Evolutionary conservation across 2,888 invertebrate species (phyloP).

Genomic region (Helicoverpa assulta): DNA sequence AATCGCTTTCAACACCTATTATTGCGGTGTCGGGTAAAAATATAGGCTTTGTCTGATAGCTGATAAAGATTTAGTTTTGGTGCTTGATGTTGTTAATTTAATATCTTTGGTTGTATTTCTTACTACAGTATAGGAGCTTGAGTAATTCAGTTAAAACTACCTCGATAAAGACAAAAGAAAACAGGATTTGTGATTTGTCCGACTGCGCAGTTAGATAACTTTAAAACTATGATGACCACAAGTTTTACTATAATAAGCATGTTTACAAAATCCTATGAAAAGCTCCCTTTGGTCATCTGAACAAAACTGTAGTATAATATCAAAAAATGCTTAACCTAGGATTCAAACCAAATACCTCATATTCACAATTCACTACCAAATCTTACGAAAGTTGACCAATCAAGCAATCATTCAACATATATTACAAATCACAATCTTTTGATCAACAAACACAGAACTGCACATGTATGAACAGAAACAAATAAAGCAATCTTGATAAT

Average conservation of each 20-base stretch:
- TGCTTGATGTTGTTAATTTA: conserved; percentile 38
- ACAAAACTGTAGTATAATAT: not conserved
- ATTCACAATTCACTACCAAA: not conserved
- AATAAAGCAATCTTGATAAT: conserved; percentile 59
- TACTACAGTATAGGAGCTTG: too few species aligned
- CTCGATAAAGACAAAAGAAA: too few species aligned
- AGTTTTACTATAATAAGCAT: not conserved
- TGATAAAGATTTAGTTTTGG: conserved; percentile 36
- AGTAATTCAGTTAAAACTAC: too few species aligned
- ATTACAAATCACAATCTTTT: conserved; percentile 48
- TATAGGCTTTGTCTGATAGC: conserved; percentile 48
- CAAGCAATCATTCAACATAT: conserved; percentile 11
- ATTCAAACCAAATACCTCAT: not conserved
- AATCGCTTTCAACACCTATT: conserved; percentile 62
- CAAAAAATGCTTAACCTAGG: not conserved
- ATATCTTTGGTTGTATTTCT: not conserved
- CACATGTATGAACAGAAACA: conserved; percentile 53
- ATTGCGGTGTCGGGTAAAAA: conserved; percentile 60
- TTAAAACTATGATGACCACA: too few species aligned
- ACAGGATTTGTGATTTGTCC: too few species aligned
- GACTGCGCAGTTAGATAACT: too few species aligned
- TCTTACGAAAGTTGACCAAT: not conserved
- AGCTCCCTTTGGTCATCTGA: not conserved
- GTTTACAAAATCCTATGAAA: not conserved
- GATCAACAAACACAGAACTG: conserved; percentile 59